phyloP scores from a whole-genome alignment of 2,888 invertebrate species.

The Lacanobia wlatinum region DNA sequence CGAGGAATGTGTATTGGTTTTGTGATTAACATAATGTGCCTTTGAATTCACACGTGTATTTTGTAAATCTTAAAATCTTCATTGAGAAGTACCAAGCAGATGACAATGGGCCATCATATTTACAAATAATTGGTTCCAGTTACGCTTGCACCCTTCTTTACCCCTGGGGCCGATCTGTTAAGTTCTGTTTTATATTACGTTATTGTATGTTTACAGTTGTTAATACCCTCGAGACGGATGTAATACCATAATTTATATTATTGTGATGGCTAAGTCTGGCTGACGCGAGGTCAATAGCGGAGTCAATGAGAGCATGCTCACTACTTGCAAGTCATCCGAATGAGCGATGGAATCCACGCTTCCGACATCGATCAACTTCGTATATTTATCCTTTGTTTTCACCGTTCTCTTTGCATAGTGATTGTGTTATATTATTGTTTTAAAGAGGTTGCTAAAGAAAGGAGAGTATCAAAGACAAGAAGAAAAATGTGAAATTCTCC shows the following conservation, averaged over 20 bases:
- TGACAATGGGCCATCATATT: slow-evolving; percentile 51
- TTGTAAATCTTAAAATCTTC: slow-evolving; percentile 51
- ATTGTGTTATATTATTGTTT: slow-evolving; percentile 22
- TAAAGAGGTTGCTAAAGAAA: not conserved
- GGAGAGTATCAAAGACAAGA: not conserved
- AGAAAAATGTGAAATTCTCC: not conserved
- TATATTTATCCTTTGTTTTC: slow-evolving; percentile 78
- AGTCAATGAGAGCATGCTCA: slow-evolving; percentile 89
- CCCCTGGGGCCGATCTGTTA: slow-evolving; percentile 85
- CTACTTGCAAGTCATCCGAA: slow-evolving; percentile 88
- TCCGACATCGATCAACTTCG: slow-evolving; percentile 84
- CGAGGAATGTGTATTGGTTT: slow-evolving; percentile 45
- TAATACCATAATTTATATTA: slow-evolving; percentile 86
- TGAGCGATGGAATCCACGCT: slow-evolving; percentile 86
- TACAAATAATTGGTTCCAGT: slow-evolving; percentile 71
- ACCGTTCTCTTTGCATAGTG: slow-evolving; percentile 63
- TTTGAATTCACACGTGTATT: slow-evolving; percentile 51
- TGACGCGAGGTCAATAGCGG: slow-evolving; percentile 86
- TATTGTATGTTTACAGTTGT: slow-evolving; percentile 75
- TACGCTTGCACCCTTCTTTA: slow-evolving; percentile 62
- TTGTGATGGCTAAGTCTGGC: slow-evolving; percentile 81
- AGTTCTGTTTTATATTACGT: slow-evolving; percentile 75
- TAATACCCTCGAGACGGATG: slow-evolving; percentile 83
- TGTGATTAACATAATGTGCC: slow-evolving; percentile 55
- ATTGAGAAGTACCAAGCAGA: slow-evolving; percentile 32